Evolutionary conservation across 92 coral and sea anemone species (phyloP).

Genomic region (Galaxea fascicularis): DNA sequence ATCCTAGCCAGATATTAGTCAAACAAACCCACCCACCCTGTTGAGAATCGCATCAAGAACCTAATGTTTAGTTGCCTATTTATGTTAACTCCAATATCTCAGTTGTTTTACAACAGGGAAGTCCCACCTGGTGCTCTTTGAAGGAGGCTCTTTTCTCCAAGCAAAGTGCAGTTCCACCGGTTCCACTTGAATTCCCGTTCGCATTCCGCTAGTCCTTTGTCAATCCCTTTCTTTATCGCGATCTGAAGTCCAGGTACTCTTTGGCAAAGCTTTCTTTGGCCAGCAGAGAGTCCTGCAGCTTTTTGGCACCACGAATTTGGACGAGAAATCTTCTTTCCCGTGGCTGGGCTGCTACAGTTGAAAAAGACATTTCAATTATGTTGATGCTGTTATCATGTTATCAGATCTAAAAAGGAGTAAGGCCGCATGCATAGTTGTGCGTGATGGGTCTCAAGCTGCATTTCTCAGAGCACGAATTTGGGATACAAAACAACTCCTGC

Average conservation of each 20-base stretch:
- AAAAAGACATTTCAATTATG: background rate
- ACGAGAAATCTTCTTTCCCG: background rate
- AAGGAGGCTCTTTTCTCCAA: slow-evolving; percentile 21
- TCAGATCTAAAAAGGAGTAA: background rate
- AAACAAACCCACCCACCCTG: background rate
- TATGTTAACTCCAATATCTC: slow-evolving; percentile 17
- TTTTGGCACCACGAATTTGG: slow-evolving; percentile 32
- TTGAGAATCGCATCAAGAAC: background rate
- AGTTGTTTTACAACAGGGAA: background rate
- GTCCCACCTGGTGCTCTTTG: slow-evolving; percentile 50
- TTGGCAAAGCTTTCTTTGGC: slow-evolving; percentile 36
- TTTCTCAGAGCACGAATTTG: too few relatives aligned
- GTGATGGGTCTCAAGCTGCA: background rate
- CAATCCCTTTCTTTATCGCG: slow-evolving; percentile 46
- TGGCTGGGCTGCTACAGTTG: background rate
- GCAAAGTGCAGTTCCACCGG: slow-evolving; percentile 46
- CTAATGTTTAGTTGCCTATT: slow-evolving; percentile 4
- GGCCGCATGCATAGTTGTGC: background rate
- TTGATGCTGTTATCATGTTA: too few relatives aligned
- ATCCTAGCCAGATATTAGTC: slow-evolving; percentile 6
- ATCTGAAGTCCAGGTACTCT: slow-evolving; percentile 50
- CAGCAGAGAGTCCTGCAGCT: slow-evolving; percentile 22
- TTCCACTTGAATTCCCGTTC: slow-evolving; percentile 35
- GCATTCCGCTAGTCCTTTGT: slow-evolving; percentile 36
- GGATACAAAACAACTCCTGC: too few relatives aligned